Evolutionary conservation across 1,140 invertebrate genomes (phyloP).

Genomic region (Drosophila virilis): DNA sequence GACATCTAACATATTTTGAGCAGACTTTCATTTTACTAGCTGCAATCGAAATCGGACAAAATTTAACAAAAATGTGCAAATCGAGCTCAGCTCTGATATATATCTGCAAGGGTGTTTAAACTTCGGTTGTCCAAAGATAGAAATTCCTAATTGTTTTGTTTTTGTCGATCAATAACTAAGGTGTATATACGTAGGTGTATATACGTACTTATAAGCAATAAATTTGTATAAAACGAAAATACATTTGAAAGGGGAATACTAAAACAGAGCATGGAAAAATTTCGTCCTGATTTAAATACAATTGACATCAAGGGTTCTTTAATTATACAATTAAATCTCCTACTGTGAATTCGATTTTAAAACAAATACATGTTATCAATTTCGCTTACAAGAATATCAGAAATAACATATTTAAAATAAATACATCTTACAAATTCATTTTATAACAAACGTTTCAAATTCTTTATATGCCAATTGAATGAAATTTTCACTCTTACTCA

Average conservation of each 20-base stretch:
- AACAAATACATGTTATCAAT: conserved; percentile 13
- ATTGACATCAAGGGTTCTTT: conserved; percentile 8
- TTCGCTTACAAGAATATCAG: conserved; percentile 3
- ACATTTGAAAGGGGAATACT: conserved; percentile 16
- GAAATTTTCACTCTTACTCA: background rate
- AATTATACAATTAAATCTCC: conserved; percentile 23
- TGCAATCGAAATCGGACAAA: background rate
- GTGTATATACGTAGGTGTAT: conserved; percentile 20
- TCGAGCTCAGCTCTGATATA: background rate
- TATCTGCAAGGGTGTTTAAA: conserved; percentile 11
- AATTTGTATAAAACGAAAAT: conserved; percentile 24
- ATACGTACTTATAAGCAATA: conserved; percentile 33
- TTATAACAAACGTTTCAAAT: background rate
- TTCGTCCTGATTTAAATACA: conserved; percentile 23
- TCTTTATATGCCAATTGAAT: conserved; percentile 6
- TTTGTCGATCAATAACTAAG: conserved; percentile 1
- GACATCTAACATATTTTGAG: too few relatives aligned
- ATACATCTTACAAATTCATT: background rate
- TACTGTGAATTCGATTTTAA: conserved; percentile 16
- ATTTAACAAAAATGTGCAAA: background rate
- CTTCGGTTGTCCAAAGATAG: background rate
- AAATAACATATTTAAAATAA: conserved; percentile 7
- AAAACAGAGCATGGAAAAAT: conserved; percentile 12
- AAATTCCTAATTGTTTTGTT: background rate
- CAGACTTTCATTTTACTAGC: background rate